Base-by-base conservation (phyloP, 2,113 vertebrate genomes). In the Varanus salvator region DNA sequence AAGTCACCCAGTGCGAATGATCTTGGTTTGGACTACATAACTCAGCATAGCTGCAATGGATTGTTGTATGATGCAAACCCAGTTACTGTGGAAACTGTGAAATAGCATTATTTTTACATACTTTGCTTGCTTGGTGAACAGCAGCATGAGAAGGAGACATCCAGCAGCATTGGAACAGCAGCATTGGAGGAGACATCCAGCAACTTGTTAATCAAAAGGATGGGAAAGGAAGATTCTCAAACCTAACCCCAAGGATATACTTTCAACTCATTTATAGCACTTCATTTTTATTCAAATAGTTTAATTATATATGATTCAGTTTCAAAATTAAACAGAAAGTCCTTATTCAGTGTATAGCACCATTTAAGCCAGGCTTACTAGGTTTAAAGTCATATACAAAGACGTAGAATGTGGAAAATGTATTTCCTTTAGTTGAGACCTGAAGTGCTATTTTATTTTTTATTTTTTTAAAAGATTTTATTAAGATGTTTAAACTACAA, bases 171-270 rank as follows among this genome's bases (percentile, higher is more conserved):
- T n/a, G n/a, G 38, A 44, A 44, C 38, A 44, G 3, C 38, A 44
- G 38, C 38, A 44, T 77, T 91, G 25, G 91, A 94, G 38, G 72
- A 93, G 89, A 76, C 85, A 57, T 57, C 89, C 76, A n/a, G 12
- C 96, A 96, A 95, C 82, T 89, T 0, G 0, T 89, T 94, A 96
- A 97, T 97, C 94, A 94, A 91, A 96, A 94, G 91, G 95, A 95
- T 92, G 85, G 83, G 88, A 89, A 75, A 64, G 91, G 94, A 94
- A 95, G 81, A 52, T 90, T 94, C 94, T 92, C 94, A 93, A 88
- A 92, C 86, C 48, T 91, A 93, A 90, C 88, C 88, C 72, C 85
- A 71, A 88, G 91, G 90, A 91, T 96, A 91, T 92, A 91, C 95
- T 96, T 96, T 96, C 92, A 95, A 90, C 90, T 90, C 91, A 90